Conservation (phyloP, 1,140 invertebrate genomes). For the Mamestra configurata region DNA sequence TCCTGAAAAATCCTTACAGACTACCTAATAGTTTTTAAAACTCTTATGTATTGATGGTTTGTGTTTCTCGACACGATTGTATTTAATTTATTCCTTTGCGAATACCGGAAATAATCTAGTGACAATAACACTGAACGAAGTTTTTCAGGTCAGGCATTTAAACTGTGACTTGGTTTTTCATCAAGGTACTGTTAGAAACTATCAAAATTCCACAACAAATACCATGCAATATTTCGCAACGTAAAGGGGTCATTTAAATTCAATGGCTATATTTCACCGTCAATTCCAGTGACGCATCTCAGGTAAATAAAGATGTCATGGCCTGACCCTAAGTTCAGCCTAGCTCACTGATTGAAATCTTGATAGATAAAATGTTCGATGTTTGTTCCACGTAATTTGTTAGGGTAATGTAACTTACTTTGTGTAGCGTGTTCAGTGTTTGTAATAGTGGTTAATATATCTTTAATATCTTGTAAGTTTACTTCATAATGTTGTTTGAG, state of each 20-base stretch:
- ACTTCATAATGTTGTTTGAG: neutral
- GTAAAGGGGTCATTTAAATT: constrained; percentile 15
- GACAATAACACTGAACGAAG: no score
- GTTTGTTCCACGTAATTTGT: constrained; percentile 18
- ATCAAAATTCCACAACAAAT: neutral
- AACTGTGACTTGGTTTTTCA: neutral
- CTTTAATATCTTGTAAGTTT: constrained; percentile 1
- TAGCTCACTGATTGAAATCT: constrained; percentile 38
- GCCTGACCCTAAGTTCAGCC: constrained; percentile 11
- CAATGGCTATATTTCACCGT: constrained; percentile 31
- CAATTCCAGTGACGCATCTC: constrained; percentile 17
- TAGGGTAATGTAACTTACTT: neutral
- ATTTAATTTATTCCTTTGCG: no score
- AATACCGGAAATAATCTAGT: no score
- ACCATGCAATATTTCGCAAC: neutral
- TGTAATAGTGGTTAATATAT: constrained; percentile 18
- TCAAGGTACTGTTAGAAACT: neutral
- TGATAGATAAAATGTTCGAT: constrained; percentile 40
- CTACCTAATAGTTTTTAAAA: no score
- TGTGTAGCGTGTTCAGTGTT: neutral
- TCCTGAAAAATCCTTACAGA: no score
- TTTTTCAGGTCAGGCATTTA: no score
- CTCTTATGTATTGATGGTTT: no score
- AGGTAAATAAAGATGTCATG: constrained; percentile 44
- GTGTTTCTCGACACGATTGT: no score